Evolutionary conservation across 2,797 vertebrate species (phyloP).

Genomic region (Notolabrus celidotus): DNA sequence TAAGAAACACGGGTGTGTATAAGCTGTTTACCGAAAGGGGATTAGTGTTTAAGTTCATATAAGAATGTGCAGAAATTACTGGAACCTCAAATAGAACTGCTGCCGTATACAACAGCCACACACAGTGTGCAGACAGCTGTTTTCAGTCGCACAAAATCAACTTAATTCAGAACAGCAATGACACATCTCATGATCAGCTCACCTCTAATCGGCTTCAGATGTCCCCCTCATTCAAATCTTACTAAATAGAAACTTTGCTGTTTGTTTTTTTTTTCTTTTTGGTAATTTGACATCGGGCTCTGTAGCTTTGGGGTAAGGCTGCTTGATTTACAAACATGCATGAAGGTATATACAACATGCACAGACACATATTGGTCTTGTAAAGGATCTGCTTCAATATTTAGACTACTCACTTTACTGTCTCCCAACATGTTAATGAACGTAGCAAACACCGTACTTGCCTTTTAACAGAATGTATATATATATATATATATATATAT

Average conservation of each 20-base stretch:
- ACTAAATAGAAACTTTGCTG: conserved; percentile 21
- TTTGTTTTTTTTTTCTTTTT: background rate
- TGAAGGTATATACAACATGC: no score
- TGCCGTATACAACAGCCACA: conserved; percentile 3
- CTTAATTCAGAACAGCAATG: conserved; percentile 52
- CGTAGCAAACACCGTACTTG: no score
- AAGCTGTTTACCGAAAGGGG: conserved; percentile 70
- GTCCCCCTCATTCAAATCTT: conserved; percentile 7
- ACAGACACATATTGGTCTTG: no score
- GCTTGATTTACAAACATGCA: background rate
- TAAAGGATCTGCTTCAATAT: no score
- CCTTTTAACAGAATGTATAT: no score
- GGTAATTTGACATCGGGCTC: background rate
- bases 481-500: no score
- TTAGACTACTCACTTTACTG: no score
- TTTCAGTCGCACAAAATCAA: conserved; percentile 44
- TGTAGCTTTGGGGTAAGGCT: background rate
- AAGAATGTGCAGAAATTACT: conserved; percentile 56
- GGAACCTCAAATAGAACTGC: conserved; percentile 16
- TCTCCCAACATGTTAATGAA: no score
- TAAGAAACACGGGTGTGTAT: conserved; percentile 19
- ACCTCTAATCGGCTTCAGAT: conserved; percentile 58
- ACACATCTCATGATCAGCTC: conserved; percentile 30
- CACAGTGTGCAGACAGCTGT: conserved; percentile 54
- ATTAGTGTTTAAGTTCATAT: conserved; percentile 73